A percentile compares a stretch with the other conserved stretches of the same genome.
Evolutionary conservation across 2,797 vertebrate species (phyloP).

Genomic region (Lerista edwardsae): DNA sequence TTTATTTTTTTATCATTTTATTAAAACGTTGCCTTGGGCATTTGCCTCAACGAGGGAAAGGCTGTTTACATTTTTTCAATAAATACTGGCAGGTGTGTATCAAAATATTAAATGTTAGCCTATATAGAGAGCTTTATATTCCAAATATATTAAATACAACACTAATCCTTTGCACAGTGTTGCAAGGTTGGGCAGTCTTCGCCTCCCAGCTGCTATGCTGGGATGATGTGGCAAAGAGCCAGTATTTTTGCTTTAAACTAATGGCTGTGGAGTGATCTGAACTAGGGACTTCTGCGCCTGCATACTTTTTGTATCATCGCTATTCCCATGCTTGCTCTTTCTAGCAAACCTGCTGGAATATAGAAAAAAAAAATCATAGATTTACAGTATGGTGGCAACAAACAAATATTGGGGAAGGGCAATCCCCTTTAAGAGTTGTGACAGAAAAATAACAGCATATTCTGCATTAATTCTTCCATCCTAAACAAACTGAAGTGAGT

Average conservation of each 20-base stretch:
- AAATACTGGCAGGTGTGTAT: not conserved
- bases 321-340: not conserved
- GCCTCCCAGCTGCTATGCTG: too few relatives aligned
- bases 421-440: too few relatives aligned
- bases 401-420: too few relatives aligned
- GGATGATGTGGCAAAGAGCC: too few relatives aligned
- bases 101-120: not conserved
- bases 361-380: not conserved
- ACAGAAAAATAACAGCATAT: too few relatives aligned
- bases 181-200: not conserved
- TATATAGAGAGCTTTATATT: not conserved
- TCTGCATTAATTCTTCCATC: too few relatives aligned
- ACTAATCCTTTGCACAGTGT: not conserved
- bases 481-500: too few relatives aligned
- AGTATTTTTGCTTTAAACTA: not conserved
- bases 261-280: not conserved
- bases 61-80: too few relatives aligned
- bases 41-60: too few relatives aligned
- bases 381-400: too few relatives aligned
- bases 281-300: not conserved
- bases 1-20: too few relatives aligned
- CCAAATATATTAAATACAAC: not conserved
- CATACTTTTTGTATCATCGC: not conserved
- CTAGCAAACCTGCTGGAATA: not conserved
- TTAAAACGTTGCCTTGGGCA: too few relatives aligned